Base-by-base conservation (phyloP, 2,797 vertebrate genomes). In the Rhinatrema bivittatum region DNA sequence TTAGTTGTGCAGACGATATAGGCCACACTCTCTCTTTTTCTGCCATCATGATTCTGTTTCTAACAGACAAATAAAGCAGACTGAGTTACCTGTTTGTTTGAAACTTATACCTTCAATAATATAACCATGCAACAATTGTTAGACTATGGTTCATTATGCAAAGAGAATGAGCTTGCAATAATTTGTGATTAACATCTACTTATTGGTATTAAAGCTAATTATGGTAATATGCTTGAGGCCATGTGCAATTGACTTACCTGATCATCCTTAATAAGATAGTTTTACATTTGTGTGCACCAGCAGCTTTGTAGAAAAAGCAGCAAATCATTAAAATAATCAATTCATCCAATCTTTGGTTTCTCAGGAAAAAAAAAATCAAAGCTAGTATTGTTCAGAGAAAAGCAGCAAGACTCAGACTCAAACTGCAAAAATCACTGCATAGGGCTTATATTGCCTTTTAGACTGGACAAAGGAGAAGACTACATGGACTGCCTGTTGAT, bases 141-240 rank as follows among this genome's bases (percentile, higher is more conserved):
- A 20, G 28, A 60, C 35, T 50, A n/a, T n/a, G 29, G 25, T 22
- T 67, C 32, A 40, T 17, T 36, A 16, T 3, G 16, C 29, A 62
- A 55, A 54, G 46, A 60, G 20, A 59, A 2, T 11, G 39, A 50
- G 44, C 62, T 51, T 46, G 39, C 27, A 33, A 50, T 39, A 52
- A n/a, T 48, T 36, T 68, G 53, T 64, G 60, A 74, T 78, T 71
- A 67, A 68, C 33, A 70, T 62, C 53, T 39, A 15, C 22, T 17
- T 68, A 65, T 57, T 72, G 28, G 46, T 57, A 24, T 60, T 62
- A 53, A 29, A 52, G 36, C 41, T 62, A 76, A 75, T 75, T 74
- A 54, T 42, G 64, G 41, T 13, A 50, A 35, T 34, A 29, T 47
- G 39, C 40, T 60, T 32, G 43, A 68, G 53, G n/a, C 53, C 75